Conservation (phyloP, 1,140 invertebrate species). For the Achroia grisella region DNA sequence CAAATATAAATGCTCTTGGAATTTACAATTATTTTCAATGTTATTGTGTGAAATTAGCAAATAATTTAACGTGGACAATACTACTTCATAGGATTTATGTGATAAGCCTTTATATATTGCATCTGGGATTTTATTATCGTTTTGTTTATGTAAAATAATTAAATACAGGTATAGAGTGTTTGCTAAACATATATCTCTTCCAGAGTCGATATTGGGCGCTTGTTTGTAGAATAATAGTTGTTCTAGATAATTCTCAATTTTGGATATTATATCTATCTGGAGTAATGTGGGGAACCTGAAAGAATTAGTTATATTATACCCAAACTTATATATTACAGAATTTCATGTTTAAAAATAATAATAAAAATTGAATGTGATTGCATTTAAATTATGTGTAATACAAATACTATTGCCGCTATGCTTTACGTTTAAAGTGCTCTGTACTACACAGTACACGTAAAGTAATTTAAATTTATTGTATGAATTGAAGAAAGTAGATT, state of each 20-base stretch:
- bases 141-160: constrained; percentile 22
- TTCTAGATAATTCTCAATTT: constrained; percentile 20
- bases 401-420: too few relatives aligned
- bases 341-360: too few relatives aligned
- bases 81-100: constrained; percentile 41
- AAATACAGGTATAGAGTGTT: constrained; percentile 30
- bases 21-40: constrained; percentile 25
- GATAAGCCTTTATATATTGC: constrained; percentile 23
- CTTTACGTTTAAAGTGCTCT: too few relatives aligned
- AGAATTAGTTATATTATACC: constrained; percentile 8
- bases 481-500: background rate
- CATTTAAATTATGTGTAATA: too few relatives aligned
- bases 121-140: constrained; percentile 3
- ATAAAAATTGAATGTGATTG: too few relatives aligned
- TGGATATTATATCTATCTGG: constrained; percentile 16
- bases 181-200: constrained; percentile 35
- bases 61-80: constrained; percentile 37
- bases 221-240: constrained; percentile 21
- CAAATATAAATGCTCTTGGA: constrained; percentile 30
- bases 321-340: too few relatives aligned
- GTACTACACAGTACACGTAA: too few relatives aligned
- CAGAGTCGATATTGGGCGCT: constrained; percentile 14
- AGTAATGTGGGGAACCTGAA: constrained; percentile 40
- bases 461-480: too few relatives aligned
- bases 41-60: constrained; percentile 29